Evolutionary conservation across 2,797 vertebrate genomes (phyloP), one percentile per base, ranked within the genome.

Genomic region (Lepus townsendii): DNA sequence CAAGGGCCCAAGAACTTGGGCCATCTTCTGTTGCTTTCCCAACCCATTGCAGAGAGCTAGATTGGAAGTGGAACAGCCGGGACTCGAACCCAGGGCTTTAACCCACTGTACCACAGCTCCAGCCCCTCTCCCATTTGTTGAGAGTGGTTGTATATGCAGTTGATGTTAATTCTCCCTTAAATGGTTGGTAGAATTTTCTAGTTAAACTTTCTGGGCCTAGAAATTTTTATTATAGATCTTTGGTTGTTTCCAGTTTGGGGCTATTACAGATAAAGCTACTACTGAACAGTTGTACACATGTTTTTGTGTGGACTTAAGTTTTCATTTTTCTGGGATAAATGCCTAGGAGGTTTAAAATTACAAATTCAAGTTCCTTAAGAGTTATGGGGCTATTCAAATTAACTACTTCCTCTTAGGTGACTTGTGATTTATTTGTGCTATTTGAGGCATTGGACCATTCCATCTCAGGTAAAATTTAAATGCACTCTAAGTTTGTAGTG

Each of bases 291-390:
- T 17, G 6, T 83, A 13, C 91, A 69, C 57, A 95, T 82, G 76
- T 83, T 95, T 95, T 97, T 95, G 65, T 92, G 72, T 96, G 82
- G 91, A 96, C 84, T 60, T 94, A 86, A 96, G 60, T 94, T 94
- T 94, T 92, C 94, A 94, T 96, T 95, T 95, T 69, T 95, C 71
- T 96, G 92, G 90, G 93, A 95, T 96, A 96, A 95, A 95, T 91
- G 79, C 86, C 87, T 95, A 89, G 62, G 78, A 95, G 73, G 88
- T 85, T 95, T 65, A 68, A 78, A 90, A 68, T 66, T 71, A 80
- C 52, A 69, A 27, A 54, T 90, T 94, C 22, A 20, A 17, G 84
- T 88, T 77, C 50, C 14, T 91, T 77, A 82, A 57, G 66, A 91
- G 30, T 91, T 75, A 66, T 38, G 91, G 16, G 76, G 20, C n/a